These are phyloP conservation scores for Samia ricini DNA, from an alignment of 1,140 invertebrate genomes.

Conservation along the genomic window DNA sequence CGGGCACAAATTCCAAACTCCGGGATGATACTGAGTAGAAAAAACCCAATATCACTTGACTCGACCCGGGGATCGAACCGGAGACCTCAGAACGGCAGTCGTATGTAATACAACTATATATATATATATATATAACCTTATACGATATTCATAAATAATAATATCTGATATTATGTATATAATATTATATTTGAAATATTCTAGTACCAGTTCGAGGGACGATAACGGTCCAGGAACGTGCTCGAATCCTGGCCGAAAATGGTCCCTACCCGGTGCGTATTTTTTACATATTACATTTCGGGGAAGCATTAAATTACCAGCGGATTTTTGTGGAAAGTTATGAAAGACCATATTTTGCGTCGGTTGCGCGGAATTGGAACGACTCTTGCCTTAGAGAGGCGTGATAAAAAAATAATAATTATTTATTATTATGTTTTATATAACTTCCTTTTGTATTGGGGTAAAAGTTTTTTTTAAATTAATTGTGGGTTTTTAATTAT, in stretches of 20 bases:
- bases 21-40: no score
- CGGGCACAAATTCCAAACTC: no score
- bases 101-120: no score
- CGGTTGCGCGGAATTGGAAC: slow-evolving; percentile 46
- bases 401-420: slow-evolving; percentile 50
- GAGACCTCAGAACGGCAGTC: no score
- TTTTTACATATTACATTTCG: slow-evolving; percentile 65
- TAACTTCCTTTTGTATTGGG: slow-evolving; percentile 27
- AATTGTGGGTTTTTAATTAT: not conserved
- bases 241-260: slow-evolving; percentile 34
- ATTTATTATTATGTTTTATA: slow-evolving; percentile 45
- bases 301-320: slow-evolving; percentile 60
- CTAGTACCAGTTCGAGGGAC: not conserved
- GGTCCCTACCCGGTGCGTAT: slow-evolving; percentile 37
- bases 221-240: slow-evolving; percentile 37
- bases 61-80: no score
- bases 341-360: slow-evolving; percentile 63
- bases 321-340: slow-evolving; percentile 56
- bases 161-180: not conserved
- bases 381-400: slow-evolving; percentile 46
- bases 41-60: no score
- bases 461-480: slow-evolving; percentile 11
- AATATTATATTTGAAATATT: not conserved
- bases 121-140: no score
- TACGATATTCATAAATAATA: no score